Evolutionary conservation across 1,140 invertebrate genomes (phyloP), one percentile per base, ranked within the genome.

Genomic region (Drosophila trapezifrons): DNA sequence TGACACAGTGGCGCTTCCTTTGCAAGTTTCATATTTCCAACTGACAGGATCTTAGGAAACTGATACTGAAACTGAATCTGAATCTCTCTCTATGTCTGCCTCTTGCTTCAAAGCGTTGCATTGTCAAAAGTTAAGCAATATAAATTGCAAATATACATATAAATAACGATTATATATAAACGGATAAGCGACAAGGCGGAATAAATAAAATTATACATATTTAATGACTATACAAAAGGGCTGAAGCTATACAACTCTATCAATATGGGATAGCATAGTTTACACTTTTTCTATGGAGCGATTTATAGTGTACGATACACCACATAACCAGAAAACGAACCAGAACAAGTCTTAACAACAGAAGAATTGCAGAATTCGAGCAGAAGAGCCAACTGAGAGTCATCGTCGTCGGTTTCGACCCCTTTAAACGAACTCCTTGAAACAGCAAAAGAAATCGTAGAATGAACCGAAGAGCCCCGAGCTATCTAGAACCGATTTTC

Each of bases 201-300:
- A 76, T 73, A 66, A 67, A 69, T 59, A 80, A 80, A 80, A 58
- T 76, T 82, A 82, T 82, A 81, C 69, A 84, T 85, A 85, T 81
- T 76, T 85, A 86, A 85, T 82, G 79, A 80, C 70, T 80, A 80
- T 80, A 80, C 74, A 80, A 77, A 49, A 65, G 76, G 62, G 77
- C 76, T 78, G 59, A 78, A 79, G 60, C 76, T 80, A 80, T 74
- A 80, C 70, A 80, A 62, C 78, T 71, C 77, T 81, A 82, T 78
- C 79, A 62, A 89, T 89, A 89, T 89, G 80, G 72, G 67, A 87
- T 89, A 89, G 84, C 74, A 83, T 89, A 89, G 87, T 89, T 89
- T 89, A 89, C 84, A 89, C 84, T 89, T 89, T 89, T 89, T 89
- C 84, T 89, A 89, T 89, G 80, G 86, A 84, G 78, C 85, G 84